A percentile compares a stretch with the other conserved stretches of the same genome.
These are phyloP conservation scores for Chaetophractus vellerosus DNA, from an alignment of 2,797 vertebrate genomes.

Conservation along the genomic window DNA sequence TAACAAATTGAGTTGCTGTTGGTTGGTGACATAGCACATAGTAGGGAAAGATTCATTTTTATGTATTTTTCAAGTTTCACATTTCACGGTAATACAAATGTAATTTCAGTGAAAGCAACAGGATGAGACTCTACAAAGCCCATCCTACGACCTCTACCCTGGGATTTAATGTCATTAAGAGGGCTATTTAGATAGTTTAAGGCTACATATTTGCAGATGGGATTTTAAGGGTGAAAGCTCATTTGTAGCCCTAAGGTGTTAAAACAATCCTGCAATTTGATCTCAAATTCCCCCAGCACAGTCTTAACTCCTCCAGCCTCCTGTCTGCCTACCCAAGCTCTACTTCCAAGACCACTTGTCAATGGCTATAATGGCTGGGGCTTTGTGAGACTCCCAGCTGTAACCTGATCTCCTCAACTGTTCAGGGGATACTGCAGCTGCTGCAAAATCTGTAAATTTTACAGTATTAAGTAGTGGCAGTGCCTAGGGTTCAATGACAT, in stretches of 20 bases:
- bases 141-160: constrained; percentile 41
- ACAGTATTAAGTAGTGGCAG: not conserved
- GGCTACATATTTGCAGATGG: constrained; percentile 75
- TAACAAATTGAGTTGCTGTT: not conserved
- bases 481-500: not conserved
- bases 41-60: constrained; percentile 14
- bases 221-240: constrained; percentile 75
- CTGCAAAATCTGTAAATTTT: constrained; percentile 17
- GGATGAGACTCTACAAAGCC: constrained; percentile 17
- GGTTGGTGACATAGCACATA: not conserved
- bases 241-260: constrained; percentile 76
- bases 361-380: not conserved
- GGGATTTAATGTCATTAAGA: constrained; percentile 71
- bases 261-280: constrained; percentile 77
- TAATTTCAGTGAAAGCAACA: constrained; percentile 73
- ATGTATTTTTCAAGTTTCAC: constrained; percentile 50
- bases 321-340: not conserved
- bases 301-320: constrained; percentile 59
- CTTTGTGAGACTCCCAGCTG: constrained; percentile 46
- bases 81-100: constrained; percentile 66
- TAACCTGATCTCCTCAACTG: constrained; percentile 57
- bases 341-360: constrained; percentile 60
- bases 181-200: constrained; percentile 70
- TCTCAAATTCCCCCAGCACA: constrained; percentile 44
- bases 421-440: constrained; percentile 64